Conservation (phyloP, 2,888 invertebrate genomes). For the Archaeoteleia sp. region DNA sequence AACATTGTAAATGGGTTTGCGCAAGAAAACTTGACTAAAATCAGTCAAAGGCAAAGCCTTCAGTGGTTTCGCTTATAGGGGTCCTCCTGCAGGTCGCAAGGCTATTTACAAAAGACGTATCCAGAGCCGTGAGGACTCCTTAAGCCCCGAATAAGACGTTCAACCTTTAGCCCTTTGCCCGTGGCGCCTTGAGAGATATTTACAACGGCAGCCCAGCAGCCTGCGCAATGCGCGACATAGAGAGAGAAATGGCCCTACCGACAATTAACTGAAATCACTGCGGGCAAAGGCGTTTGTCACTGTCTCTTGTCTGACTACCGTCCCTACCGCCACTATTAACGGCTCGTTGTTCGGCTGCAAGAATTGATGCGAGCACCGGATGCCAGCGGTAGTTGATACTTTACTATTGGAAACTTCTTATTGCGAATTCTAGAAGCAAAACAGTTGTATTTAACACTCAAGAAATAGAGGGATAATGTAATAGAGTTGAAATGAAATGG, state of each 20-base stretch:
- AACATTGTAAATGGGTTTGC: not conserved
- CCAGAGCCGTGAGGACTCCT: not conserved
- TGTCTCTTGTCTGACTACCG: constrained; percentile 58
- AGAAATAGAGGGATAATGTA: no score
- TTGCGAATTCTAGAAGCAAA: no score
- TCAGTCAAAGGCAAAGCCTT: not conserved
- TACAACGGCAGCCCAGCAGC: constrained; percentile 60
- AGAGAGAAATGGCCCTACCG: constrained; percentile 70
- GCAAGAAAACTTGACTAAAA: not conserved
- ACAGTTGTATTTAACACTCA: no score
- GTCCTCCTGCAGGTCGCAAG: not conserved
- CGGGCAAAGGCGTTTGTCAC: constrained; percentile 69
- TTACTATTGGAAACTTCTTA: no score
- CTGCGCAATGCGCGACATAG: constrained; percentile 32
- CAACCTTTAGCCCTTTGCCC: constrained; percentile 68
- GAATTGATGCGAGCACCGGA: constrained; percentile 6
- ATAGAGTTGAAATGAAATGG: no score
- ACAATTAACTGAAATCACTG: constrained; percentile 73
- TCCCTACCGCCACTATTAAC: constrained; percentile 24
- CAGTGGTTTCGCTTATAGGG: not conserved
- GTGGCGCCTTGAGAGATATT: constrained; percentile 68
- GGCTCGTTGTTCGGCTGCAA: not conserved
- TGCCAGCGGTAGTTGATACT: no score
- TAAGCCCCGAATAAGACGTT: constrained; percentile 60
- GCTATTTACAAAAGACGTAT: constrained; percentile 4